Percentiles rank a stretch among this genome's conserved stretches.
These are phyloP conservation scores for Pogonocichla stellata DNA, from an alignment of 2,113 vertebrate species.

Conservation along the genomic window DNA sequence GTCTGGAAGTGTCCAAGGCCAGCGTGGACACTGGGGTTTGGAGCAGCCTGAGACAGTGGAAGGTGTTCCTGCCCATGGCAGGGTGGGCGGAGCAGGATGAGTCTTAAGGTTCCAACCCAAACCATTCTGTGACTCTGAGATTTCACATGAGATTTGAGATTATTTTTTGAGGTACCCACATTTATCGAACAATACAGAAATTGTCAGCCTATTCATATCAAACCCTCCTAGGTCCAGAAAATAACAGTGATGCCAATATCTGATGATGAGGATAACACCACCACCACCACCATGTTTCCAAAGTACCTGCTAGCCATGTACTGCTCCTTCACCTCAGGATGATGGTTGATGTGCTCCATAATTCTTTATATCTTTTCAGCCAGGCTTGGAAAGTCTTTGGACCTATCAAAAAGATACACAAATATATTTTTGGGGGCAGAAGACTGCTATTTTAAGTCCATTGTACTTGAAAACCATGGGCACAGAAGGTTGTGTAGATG, in stretches of 20 bases:
- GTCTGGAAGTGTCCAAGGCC: not conserved
- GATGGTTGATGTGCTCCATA: not conserved
- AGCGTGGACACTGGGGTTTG: not conserved
- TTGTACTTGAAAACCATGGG: fast-evolving
- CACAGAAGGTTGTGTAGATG: not conserved
- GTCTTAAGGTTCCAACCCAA: not conserved
- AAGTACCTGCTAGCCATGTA: not conserved
- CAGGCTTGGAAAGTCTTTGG: not conserved
- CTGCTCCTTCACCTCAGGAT: not conserved
- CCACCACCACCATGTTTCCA: not conserved
- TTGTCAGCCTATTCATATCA: not conserved
- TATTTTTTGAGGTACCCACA: not conserved
- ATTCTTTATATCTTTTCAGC: not conserved
- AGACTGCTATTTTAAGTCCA: not conserved
- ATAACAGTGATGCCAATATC: not conserved
- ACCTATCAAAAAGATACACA: not conserved
- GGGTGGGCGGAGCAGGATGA: not conserved
- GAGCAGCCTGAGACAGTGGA: fast-evolving
- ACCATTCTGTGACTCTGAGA: not conserved
- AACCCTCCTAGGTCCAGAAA: not conserved
- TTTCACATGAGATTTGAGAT: not conserved
- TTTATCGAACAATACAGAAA: not conserved
- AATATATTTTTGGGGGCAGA: not conserved
- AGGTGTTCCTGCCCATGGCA: not conserved
- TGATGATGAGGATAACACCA: not conserved